Conservation (phyloP, 2,888 invertebrate genomes). For the Acleris laterana region DNA sequence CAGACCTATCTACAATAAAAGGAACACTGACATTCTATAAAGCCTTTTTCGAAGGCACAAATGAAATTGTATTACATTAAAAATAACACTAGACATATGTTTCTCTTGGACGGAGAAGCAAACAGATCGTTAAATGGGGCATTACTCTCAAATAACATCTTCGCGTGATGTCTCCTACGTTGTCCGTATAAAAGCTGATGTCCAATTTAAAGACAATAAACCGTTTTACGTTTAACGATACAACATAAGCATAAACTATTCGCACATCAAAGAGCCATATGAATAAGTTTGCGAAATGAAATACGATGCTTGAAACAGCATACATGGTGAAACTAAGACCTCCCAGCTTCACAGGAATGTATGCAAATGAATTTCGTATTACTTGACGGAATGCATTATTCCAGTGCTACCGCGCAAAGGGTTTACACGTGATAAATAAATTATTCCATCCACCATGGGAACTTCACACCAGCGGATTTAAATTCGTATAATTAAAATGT, state of each 20-base stretch:
- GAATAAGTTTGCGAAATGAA: constrained; percentile 25
- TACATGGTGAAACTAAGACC: constrained; percentile 51
- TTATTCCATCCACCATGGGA: constrained; percentile 46
- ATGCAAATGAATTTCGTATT: constrained; percentile 65
- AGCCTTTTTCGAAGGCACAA: too few species aligned
- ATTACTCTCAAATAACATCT: too few species aligned
- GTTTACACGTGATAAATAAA: constrained; percentile 52
- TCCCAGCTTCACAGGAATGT: constrained; percentile 49
- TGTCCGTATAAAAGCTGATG: not conserved
- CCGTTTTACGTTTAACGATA: constrained; percentile 15
- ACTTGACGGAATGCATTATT: constrained; percentile 60
- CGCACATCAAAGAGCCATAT: constrained; percentile 15
- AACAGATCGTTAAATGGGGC: too few species aligned
- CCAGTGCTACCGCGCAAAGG: constrained; percentile 45
- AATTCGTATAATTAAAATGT: constrained; percentile 33
- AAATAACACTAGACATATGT: too few species aligned
- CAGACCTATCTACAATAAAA: too few species aligned
- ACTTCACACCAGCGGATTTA: constrained; percentile 30
- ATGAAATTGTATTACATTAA: too few species aligned
- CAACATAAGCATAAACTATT: constrained; percentile 17
- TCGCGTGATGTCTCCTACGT: too few species aligned
- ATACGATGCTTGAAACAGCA: constrained; percentile 37
- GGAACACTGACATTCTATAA: too few species aligned
- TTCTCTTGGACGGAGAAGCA: too few species aligned
- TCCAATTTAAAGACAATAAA: constrained; percentile 16